phyloP scores from a whole-genome alignment of 2,888 invertebrate genomes.

The Cryptops parisi region DNA sequence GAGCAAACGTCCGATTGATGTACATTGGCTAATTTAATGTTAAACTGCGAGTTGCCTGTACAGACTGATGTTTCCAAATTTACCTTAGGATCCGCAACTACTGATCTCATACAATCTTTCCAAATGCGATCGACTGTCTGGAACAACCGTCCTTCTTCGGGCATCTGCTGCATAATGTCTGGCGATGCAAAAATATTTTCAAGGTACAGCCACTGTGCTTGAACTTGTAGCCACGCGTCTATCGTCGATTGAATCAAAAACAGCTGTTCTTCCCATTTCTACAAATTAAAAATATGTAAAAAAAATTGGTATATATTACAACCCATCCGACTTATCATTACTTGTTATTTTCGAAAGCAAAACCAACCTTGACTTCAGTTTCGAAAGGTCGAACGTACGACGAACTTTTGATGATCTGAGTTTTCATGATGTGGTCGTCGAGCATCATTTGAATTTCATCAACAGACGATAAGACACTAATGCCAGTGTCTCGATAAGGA shows the following conservation, averaged over 20 bases:
- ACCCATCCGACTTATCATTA: neutral
- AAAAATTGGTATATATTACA: neutral
- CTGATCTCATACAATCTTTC: constrained; percentile 32
- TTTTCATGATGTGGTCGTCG: constrained; percentile 70
- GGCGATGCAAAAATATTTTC: constrained; percentile 75
- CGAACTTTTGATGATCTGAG: constrained; percentile 68
- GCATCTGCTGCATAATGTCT: constrained; percentile 72
- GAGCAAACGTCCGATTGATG: no score
- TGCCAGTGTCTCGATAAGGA: constrained; percentile 53
- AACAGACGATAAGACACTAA: constrained; percentile 51
- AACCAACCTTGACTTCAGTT: constrained; percentile 32
- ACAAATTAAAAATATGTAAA: neutral
- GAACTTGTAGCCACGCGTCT: constrained; percentile 73
- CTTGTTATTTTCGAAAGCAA: neutral
- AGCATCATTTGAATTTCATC: constrained; percentile 64
- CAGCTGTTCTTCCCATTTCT: constrained; percentile 28
- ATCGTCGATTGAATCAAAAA: constrained; percentile 43
- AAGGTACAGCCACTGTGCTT: constrained; percentile 71
- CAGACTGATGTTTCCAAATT: no score
- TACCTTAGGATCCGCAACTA: neutral
- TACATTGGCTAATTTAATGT: no score
- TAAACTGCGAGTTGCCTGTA: no score
- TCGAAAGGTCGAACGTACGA: constrained; percentile 75
- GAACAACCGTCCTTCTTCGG: constrained; percentile 65
- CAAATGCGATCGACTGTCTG: constrained; percentile 52